Evolutionary conservation across 2,113 vertebrate species (phyloP).

Genomic region (Sardina pilchardus): DNA sequence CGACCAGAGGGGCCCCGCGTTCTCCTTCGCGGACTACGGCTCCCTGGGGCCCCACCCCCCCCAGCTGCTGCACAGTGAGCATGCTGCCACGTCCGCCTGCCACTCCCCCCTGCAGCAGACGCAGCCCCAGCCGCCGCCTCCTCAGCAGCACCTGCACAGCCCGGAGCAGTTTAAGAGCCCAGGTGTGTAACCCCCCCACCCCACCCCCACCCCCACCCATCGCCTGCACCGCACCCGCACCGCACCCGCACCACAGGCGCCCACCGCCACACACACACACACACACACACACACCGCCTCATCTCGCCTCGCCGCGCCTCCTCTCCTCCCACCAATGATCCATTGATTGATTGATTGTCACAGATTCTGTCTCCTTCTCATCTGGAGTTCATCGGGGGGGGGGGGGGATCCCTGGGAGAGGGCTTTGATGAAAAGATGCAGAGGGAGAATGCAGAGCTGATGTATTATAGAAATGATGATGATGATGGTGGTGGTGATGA

Average conservation of each 20-base stretch:
- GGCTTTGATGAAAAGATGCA: not conserved
- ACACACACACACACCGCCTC: not conserved
- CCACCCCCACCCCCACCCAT: constrained; percentile 18
- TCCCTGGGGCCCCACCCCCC: constrained; percentile 73
- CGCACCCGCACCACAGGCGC: not conserved
- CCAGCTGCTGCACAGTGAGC: constrained; percentile 75
- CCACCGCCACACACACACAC: not conserved
- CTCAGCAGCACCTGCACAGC: constrained; percentile 60
- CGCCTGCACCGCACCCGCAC: not conserved
- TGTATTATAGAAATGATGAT: not conserved
- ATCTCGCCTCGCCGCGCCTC: not conserved
- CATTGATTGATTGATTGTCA: not conserved
- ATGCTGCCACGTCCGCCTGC: constrained; percentile 68
- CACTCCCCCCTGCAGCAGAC: constrained; percentile 59
- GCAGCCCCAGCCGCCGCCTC: constrained; percentile 58
- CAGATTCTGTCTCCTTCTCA: not conserved
- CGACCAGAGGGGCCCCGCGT: constrained; percentile 69
- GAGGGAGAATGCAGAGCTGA: not conserved
- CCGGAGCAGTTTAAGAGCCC: constrained; percentile 77
- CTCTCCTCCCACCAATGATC: not conserved
- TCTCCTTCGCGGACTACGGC: constrained; percentile 74
- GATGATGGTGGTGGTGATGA: not conserved
- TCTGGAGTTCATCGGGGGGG: not conserved
- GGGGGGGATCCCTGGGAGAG: not conserved
- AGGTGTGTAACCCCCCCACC: constrained; percentile 68